Evolutionary conservation across 2,888 invertebrate genomes (phyloP), one percentile per base, ranked within the genome.

Genomic region (Agrenia bidenticulata): DNA sequence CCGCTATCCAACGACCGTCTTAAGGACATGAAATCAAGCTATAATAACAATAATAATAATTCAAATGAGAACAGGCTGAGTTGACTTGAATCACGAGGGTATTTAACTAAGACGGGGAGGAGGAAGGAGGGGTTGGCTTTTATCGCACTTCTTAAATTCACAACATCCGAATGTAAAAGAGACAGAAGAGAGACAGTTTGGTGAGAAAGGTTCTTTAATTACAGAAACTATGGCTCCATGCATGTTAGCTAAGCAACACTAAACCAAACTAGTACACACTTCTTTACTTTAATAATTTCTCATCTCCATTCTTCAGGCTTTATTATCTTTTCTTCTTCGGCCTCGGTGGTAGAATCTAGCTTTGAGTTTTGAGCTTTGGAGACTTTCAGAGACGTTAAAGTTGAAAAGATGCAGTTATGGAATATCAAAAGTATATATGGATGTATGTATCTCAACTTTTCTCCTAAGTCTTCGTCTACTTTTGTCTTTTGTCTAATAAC

Each of bases 31-130:
- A 45, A 45, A 45, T 45, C 45, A 45, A 45, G 45, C 45, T 57
- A 37, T 23, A 57, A 57, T 57, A 57, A 57, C 56, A 57, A 57
- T 57, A 57, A 57, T 57, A 27, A 41, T 57, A 57, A 57, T 39
- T 57, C 56, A 57, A 57, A 57, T 37, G 45, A 32, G 11, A 45
- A 45, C 45, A 45, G 45, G 45, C 45, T 45, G n/a, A 19, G n/a
- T 11, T 45, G 45, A 45, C 45, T 45, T 45, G n/a, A 45, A 19
- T 32, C 45, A 17, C 9, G 15, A 17, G n/a, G n/a, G 45, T 45
- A 45, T 15, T 45, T 45, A 5, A 5, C 45, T 45, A 45, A 15
- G 4, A 19, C 45, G 5, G 9, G 5, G 15, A 19, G 15, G 15
- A 15, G n/a, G 39, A 39, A 45, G 45, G n/a, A 45, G 15, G 19